Percentiles rank a stretch among this genome's conserved stretches.
Evolutionary conservation across 2,113 vertebrate genomes (phyloP).

Genomic region (Columba janthina): DNA sequence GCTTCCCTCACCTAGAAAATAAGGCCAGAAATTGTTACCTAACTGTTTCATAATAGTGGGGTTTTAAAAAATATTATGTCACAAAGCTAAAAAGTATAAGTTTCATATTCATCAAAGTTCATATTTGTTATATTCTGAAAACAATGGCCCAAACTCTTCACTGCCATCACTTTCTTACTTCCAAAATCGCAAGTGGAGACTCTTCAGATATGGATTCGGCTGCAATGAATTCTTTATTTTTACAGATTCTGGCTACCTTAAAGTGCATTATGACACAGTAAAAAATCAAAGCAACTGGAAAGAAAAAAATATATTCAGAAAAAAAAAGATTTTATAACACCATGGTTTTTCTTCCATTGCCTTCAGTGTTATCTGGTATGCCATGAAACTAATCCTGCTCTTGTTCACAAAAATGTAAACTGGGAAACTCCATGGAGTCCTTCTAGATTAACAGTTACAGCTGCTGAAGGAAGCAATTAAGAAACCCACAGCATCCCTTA

Average conservation of each 20-base stretch:
- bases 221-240: neutral
- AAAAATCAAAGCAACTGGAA: neutral
- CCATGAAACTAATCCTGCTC: neutral
- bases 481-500: neutral
- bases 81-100: neutral
- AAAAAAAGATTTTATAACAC: neutral
- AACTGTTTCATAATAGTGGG: neutral
- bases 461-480: neutral
- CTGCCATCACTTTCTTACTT: neutral
- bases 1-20: neutral
- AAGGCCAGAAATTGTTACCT: neutral
- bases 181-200: neutral
- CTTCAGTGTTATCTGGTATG: neutral
- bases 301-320: neutral
- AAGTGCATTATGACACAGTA: neutral
- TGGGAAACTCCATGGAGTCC: neutral
- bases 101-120: neutral
- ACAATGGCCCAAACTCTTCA: neutral
- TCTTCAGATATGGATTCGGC: neutral
- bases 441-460: neutral
- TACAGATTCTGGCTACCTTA: neutral
- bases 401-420: neutral
- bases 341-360: neutral
- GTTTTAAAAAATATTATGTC: accelerated
- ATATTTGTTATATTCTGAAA: neutral